Percentiles rank a stretch among this genome's conserved stretches.
These are phyloP conservation scores for Leucosticte australis DNA, from an alignment of 2,113 vertebrate species.

Conservation along the genomic window DNA sequence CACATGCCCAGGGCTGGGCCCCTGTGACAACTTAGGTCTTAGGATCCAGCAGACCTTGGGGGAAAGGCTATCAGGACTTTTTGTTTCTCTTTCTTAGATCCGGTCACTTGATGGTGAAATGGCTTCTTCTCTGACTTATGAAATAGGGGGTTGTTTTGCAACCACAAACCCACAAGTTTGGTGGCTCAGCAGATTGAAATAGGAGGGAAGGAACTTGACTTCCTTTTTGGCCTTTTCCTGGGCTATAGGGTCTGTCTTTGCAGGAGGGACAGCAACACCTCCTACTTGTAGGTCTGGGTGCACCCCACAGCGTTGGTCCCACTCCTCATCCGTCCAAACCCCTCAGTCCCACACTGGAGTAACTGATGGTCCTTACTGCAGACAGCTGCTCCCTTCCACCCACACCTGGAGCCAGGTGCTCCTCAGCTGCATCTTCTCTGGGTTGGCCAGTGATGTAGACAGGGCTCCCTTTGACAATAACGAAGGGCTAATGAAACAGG, in stretches of 20 bases:
- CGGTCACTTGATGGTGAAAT: constrained; percentile 10
- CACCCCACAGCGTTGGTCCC: not conserved
- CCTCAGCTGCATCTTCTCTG: not conserved
- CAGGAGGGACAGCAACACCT: not conserved
- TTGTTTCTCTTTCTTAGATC: not conserved
- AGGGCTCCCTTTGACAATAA: not conserved
- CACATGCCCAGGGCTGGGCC: not conserved
- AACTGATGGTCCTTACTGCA: not conserved
- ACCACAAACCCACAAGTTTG: not conserved
- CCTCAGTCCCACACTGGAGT: not conserved
- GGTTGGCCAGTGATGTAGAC: not conserved
- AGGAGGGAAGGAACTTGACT: not conserved
- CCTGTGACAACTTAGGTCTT: accelerated
- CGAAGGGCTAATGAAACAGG: not conserved
- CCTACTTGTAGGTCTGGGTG: not conserved
- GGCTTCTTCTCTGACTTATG: not conserved
- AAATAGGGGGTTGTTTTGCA: not conserved
- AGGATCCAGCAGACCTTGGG: not conserved
- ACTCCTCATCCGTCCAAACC: not conserved
- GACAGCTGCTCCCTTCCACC: not conserved
- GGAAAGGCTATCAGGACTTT: not conserved
- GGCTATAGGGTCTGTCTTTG: not conserved
- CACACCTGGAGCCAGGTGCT: not conserved
- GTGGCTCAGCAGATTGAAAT: not conserved
- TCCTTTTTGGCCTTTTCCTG: not conserved